A percentile compares a stretch with the other conserved stretches of the same genome.
Evolutionary conservation across 2,888 invertebrate species (phyloP).

Genomic region (Boloria euphrosyne): DNA sequence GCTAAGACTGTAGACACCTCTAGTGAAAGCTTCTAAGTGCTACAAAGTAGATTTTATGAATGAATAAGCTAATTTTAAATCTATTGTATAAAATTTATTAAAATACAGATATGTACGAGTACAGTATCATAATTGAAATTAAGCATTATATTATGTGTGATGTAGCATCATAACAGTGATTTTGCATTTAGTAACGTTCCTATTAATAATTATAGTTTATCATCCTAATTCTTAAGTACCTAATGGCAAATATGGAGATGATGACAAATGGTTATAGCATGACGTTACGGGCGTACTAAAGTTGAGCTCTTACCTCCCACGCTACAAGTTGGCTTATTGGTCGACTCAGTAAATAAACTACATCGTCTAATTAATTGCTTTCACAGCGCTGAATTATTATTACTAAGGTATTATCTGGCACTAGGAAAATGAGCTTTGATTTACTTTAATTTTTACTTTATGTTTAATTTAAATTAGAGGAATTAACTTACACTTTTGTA

Average conservation of each 20-base stretch:
- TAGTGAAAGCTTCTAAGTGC: conserved; percentile 68
- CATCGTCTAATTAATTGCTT: conserved; percentile 28
- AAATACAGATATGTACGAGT: not conserved
- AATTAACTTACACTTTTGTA: too few relatives aligned
- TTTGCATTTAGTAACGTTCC: conserved; percentile 19
- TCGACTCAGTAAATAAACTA: conserved; percentile 41
- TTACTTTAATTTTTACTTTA: not conserved
- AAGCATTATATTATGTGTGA: too few relatives aligned
- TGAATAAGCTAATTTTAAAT: conserved; percentile 27
- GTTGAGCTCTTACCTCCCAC: conserved; percentile 34
- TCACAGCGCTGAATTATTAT: conserved; percentile 19
- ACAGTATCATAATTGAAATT: not conserved
- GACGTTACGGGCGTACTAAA: conserved; percentile 48
- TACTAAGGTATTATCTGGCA: conserved; percentile 12
- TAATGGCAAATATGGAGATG: conserved; percentile 39
- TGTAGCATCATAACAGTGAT: not conserved
- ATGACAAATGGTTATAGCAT: conserved; percentile 64
- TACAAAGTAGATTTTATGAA: conserved; percentile 52
- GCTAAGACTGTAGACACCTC: conserved; percentile 57
- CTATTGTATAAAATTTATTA: too few relatives aligned
- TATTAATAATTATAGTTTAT: conserved; percentile 34
- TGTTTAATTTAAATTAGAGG: too few relatives aligned
- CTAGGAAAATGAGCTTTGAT: not conserved
- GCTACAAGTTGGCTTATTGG: conserved; percentile 32
- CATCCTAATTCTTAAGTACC: conserved; percentile 25